phyloP scores from a whole-genome alignment of 2,113 vertebrate species.

The Hypanus sabinus region DNA sequence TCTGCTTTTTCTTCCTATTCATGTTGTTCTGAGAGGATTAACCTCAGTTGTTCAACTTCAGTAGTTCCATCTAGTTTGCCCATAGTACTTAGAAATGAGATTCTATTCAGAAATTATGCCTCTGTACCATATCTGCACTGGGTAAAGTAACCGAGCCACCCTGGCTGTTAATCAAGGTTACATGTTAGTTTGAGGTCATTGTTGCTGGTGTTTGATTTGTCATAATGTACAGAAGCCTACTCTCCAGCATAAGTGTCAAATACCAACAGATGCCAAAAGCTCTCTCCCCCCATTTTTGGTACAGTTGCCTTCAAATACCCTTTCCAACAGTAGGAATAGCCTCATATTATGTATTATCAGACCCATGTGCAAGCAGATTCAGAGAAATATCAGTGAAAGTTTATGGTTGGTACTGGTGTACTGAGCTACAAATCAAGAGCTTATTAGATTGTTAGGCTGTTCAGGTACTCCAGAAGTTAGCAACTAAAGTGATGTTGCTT shows the following conservation, averaged over 20 bases:
- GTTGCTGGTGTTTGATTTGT: background rate
- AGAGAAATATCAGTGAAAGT: background rate
- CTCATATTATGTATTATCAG: background rate
- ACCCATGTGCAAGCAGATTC: background rate
- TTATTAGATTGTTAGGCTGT: background rate
- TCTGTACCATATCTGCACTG: background rate
- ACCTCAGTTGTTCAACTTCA: background rate
- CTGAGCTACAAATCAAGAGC: background rate
- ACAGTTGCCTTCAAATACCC: background rate
- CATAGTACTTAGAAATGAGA: background rate
- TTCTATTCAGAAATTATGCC: background rate
- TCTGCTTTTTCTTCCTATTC: too few relatives aligned
- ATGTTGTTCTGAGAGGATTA: background rate
- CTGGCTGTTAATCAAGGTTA: background rate
- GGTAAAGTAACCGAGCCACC: background rate
- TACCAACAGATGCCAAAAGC: background rate
- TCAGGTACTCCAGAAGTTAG: background rate
- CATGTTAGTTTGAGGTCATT: background rate
- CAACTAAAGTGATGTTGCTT: background rate
- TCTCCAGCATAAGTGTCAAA: background rate
- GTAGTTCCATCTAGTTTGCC: background rate
- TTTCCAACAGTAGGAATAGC: background rate
- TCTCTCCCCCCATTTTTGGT: background rate
- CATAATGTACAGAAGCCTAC: background rate
- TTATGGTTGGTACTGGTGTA: background rate